Evolutionary conservation across 2,113 vertebrate genomes (phyloP).

Genomic region (Galbula dea): DNA sequence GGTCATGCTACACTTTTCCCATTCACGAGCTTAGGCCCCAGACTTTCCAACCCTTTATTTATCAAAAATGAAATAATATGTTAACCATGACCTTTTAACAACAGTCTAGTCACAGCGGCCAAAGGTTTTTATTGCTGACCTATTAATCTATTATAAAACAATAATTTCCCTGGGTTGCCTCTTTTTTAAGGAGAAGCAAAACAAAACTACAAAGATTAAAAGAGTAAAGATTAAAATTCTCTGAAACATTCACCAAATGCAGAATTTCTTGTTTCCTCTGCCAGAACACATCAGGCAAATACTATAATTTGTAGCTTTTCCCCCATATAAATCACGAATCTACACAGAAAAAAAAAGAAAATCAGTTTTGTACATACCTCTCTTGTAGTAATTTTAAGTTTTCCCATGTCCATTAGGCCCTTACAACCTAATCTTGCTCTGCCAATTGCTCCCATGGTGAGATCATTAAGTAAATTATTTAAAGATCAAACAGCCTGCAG

Average conservation of each 20-base stretch:
- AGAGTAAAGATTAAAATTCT: slow-evolving; percentile 21
- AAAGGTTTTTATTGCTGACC: slow-evolving; percentile 54
- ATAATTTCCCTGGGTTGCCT: neutral
- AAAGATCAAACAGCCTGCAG: slow-evolving; percentile 99
- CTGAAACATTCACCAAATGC: neutral
- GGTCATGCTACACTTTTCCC: slow-evolving; percentile 37
- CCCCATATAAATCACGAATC: slow-evolving; percentile 52
- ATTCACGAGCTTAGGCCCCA: neutral
- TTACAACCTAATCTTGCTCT: slow-evolving; percentile 95
- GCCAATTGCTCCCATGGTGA: slow-evolving; percentile 98
- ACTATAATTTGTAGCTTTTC: slow-evolving; percentile 30
- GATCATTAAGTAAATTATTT: slow-evolving; percentile 99
- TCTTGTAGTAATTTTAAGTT: slow-evolving; percentile 80
- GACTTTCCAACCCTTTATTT: slow-evolving; percentile 58
- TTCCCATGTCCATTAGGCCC: slow-evolving; percentile 97
- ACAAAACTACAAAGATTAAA: slow-evolving; percentile 29
- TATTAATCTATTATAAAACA: slow-evolving; percentile 61
- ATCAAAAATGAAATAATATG: slow-evolving; percentile 53
- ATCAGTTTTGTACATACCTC: slow-evolving; percentile 67
- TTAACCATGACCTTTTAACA: slow-evolving; percentile 55
- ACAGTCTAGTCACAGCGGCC: slow-evolving; percentile 8
- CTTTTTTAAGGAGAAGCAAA: slow-evolving; percentile 3
- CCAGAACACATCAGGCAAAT: slow-evolving; percentile 36
- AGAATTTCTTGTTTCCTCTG: slow-evolving; percentile 30
- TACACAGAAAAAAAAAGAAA: slow-evolving; percentile 39